phyloP scores from a whole-genome alignment of 53 echinoderm and acorn worm species.

The Crossaster papposus region DNA sequence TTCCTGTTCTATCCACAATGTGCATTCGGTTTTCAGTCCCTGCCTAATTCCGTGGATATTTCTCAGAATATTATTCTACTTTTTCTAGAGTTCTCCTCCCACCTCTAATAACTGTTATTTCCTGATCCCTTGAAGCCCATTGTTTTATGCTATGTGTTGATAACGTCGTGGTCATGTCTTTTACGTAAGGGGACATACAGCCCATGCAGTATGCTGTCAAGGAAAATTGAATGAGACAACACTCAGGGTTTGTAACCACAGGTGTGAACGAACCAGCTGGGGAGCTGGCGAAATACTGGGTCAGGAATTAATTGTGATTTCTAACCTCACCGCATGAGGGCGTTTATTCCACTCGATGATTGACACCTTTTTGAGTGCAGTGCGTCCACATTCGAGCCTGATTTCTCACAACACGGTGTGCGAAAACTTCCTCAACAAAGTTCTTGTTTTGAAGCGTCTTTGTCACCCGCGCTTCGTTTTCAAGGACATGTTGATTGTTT shows the following conservation, averaged over 20 bases:
- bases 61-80: too few relatives aligned
- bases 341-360: slow-evolving; percentile 44
- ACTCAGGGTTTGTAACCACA: slow-evolving; percentile 28
- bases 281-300: neutral
- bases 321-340: slow-evolving; percentile 58
- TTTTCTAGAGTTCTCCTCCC: neutral
- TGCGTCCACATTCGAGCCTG: neutral
- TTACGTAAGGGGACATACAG: slow-evolving; percentile 16
- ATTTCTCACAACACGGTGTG: neutral
- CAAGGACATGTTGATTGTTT: slow-evolving; percentile 44
- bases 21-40: too few relatives aligned
- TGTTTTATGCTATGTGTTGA: slow-evolving; percentile 1
- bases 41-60: too few relatives aligned
- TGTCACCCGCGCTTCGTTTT: neutral
- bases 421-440: slow-evolving; percentile 12
- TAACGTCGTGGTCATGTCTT: neutral
- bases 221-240: slow-evolving; percentile 5
- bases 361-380: slow-evolving; percentile 27
- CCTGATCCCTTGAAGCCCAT: neutral
- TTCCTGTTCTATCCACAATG: too few relatives aligned
- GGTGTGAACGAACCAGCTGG: slow-evolving; percentile 51
- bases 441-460: slow-evolving; percentile 24
- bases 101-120: neutral
- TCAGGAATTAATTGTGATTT: slow-evolving; percentile 31
- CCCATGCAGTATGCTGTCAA: neutral